phyloP scores from a whole-genome alignment of 2,888 invertebrate genomes.

The Encarsia formosa region DNA sequence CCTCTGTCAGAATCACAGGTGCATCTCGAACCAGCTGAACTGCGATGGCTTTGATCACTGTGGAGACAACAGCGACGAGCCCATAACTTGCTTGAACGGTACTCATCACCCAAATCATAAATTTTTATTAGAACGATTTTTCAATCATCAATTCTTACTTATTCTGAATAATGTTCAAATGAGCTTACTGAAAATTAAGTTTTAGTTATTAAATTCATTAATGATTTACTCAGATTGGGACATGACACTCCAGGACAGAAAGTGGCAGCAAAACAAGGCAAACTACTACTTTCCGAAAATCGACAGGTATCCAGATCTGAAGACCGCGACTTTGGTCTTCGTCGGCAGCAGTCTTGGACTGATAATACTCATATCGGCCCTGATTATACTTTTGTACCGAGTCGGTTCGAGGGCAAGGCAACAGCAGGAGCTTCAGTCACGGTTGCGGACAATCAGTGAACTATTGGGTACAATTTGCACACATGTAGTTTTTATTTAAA shows the following conservation, averaged over 20 bases:
- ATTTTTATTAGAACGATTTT: too few relatives aligned
- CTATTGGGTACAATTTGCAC: conserved; percentile 62
- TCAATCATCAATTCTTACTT: too few relatives aligned
- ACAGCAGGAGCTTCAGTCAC: conserved; percentile 62
- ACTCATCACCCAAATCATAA: conserved; percentile 10
- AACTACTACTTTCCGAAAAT: conserved; percentile 71
- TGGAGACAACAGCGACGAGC: conserved; percentile 70
- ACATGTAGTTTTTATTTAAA: too few relatives aligned
- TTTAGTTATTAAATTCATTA: conserved; percentile 5
- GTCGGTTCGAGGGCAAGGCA: conserved; percentile 61
- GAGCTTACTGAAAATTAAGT: too few relatives aligned
- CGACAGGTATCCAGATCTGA: conserved; percentile 62
- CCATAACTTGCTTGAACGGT: conserved; percentile 58
- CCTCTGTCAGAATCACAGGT: conserved; percentile 67
- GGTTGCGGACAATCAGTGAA: conserved; percentile 66
- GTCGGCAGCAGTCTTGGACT: conserved; percentile 62
- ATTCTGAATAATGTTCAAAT: too few relatives aligned
- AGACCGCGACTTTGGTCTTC: conserved; percentile 63
- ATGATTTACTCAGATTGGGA: conserved; percentile 53
- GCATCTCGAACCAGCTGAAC: conserved; percentile 63
- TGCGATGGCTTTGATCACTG: conserved; percentile 77
- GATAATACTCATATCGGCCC: conserved; percentile 60
- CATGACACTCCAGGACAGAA: conserved; percentile 54
- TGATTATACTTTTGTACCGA: conserved; percentile 62
- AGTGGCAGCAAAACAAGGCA: conserved; percentile 65